Evolutionary conservation across 2,113 vertebrate genomes (phyloP).

Genomic region (Mus pahari): DNA sequence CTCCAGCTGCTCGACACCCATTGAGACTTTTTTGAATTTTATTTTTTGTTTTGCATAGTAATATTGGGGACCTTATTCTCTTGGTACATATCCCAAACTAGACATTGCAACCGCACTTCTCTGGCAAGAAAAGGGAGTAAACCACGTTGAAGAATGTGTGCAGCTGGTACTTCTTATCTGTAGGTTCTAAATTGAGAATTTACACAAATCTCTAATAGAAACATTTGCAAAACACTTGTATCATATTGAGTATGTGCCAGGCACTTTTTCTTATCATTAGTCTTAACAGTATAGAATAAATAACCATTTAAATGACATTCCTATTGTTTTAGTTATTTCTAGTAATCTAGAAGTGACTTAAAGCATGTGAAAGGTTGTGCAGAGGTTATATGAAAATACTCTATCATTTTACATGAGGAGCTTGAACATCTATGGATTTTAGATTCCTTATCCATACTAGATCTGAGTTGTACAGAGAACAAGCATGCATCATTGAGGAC

Average conservation of each 20-base stretch:
- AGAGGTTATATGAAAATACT: not conserved
- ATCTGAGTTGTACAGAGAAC: not conserved
- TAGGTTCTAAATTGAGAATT: not conserved
- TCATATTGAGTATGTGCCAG: not conserved
- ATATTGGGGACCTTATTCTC: not conserved
- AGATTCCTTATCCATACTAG: too few species aligned
- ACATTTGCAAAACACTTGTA: not conserved
- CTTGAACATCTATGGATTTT: not conserved
- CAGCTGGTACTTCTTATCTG: not conserved
- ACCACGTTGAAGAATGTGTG: not conserved
- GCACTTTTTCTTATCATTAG: not conserved
- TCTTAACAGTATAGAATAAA: not conserved
- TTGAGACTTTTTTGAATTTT: not conserved
- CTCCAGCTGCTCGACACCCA: not conserved
- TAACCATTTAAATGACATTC: not conserved
- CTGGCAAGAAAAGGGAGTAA: conserved; percentile 8
- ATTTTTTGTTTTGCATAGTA: not conserved
- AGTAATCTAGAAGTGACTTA: not conserved
- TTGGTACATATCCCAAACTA: not conserved
- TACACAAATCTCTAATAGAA: not conserved
- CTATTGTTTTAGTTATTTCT: not conserved
- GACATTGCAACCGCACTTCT: not conserved
- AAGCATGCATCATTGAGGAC: not conserved
- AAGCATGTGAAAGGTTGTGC: not conserved
- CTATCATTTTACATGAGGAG: not conserved